Evolutionary conservation across 2,888 invertebrate species (phyloP).

Genomic region (Poecilus cupreus): DNA sequence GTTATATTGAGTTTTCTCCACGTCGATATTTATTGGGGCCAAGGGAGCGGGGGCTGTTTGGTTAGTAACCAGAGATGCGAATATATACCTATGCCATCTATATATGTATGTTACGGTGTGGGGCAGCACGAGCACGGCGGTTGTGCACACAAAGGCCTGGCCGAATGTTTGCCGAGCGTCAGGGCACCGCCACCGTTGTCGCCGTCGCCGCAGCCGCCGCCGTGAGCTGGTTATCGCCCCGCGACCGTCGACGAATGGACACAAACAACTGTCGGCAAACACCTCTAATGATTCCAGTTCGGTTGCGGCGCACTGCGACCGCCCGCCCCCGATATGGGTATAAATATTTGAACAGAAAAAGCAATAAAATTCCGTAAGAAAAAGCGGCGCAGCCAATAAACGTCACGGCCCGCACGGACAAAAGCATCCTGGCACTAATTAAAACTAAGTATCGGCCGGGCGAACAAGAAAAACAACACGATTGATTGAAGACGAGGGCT

Average conservation of each 20-base stretch:
- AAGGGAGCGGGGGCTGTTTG: conserved; percentile 54
- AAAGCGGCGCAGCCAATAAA: conserved; percentile 67
- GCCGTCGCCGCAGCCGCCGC: conserved; percentile 27
- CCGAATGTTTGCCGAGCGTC: conserved; percentile 50
- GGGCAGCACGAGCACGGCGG: conserved; percentile 7
- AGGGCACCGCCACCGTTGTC: conserved; percentile 11
- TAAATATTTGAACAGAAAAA: conserved; percentile 59
- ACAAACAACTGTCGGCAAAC: conserved; percentile 58
- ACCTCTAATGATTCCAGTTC: conserved; percentile 55
- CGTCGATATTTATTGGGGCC: conserved; percentile 60
- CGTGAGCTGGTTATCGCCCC: conserved; percentile 50
- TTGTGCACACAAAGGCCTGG: conserved; percentile 56
- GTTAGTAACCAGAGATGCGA: conserved; percentile 57
- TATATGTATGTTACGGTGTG: conserved; percentile 39
- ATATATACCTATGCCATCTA: conserved; percentile 56
- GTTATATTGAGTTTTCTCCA: conserved; percentile 62
- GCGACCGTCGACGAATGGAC: conserved; percentile 47
- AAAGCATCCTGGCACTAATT: conserved; percentile 69
- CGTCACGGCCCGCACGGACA: conserved; percentile 65
- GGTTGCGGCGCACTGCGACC: not conserved
- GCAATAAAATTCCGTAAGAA: conserved; percentile 56
- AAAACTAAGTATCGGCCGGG: conserved; percentile 70
- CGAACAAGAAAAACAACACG: conserved; percentile 65
- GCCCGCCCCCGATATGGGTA: conserved; percentile 48
- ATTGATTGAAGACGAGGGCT: conserved; percentile 70